Conservation (phyloP, 2,113 vertebrate species). For the Lasiurus cinereus region DNA sequence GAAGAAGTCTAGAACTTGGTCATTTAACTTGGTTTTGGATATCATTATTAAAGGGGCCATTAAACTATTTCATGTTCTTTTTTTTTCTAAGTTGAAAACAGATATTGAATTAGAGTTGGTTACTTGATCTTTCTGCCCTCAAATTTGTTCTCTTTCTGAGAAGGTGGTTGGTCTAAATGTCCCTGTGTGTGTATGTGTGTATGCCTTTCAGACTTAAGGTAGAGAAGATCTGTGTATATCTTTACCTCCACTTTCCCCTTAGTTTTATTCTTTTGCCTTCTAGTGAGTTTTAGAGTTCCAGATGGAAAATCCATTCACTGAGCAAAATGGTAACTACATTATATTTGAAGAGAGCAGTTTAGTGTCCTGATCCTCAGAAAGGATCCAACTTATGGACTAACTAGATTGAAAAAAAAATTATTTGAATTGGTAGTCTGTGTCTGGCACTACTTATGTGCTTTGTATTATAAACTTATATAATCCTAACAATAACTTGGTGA, state of each 20-base stretch:
- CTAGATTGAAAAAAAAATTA: background rate
- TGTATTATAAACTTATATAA: background rate
- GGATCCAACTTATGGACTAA: background rate
- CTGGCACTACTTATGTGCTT: background rate
- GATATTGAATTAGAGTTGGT: background rate
- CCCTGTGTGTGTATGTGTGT: background rate
- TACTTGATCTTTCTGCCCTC: background rate
- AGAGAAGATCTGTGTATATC: background rate
- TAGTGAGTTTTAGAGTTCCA: background rate
- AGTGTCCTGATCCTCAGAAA: background rate
- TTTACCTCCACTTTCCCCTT: background rate
- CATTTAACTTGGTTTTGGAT: background rate
- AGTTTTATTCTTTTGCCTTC: background rate
- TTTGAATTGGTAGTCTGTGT: background rate
- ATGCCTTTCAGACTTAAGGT: background rate
- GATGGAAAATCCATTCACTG: background rate
- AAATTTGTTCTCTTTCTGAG: background rate
- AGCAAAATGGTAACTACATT: background rate
- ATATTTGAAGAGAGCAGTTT: background rate
- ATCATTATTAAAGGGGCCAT: background rate
- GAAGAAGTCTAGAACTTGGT: slow-evolving; percentile 5
- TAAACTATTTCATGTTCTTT: background rate
- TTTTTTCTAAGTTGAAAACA: background rate
- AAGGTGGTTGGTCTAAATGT: background rate
- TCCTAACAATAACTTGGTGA: background rate